These are phyloP conservation scores for Ylistrum balloti DNA, from an alignment of 1,140 invertebrate genomes.

Conservation along the genomic window DNA sequence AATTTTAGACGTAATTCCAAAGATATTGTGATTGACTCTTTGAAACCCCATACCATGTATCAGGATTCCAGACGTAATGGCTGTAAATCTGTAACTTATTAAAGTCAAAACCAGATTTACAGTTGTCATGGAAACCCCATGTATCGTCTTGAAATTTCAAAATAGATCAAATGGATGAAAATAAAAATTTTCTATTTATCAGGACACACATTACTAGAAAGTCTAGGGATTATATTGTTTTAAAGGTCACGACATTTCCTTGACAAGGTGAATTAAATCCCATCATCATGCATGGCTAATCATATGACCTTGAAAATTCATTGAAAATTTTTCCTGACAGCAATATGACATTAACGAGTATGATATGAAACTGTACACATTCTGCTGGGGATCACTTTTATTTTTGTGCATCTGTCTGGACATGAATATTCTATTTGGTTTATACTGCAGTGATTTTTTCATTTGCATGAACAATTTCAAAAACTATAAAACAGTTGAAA, in stretches of 20 bases:
- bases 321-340: no score
- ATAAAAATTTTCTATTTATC: neutral
- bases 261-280: no score
- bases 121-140: neutral
- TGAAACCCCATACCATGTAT: neutral
- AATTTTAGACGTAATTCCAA: constrained; percentile 23
- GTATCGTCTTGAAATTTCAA: neutral
- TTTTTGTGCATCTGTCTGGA: no score
- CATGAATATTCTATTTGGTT: no score
- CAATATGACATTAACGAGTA: no score
- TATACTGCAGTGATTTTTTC: no score
- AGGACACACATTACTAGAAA: neutral
- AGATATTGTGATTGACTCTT: constrained; percentile 25
- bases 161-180: neutral
- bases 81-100: neutral
- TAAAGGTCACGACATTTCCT: neutral
- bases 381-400: no score
- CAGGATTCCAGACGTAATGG: neutral
- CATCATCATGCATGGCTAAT: no score
- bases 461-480: no score
- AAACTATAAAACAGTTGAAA: no score
- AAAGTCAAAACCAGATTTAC: neutral
- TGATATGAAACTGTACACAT: no score
- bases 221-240: neutral
- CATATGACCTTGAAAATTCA: no score